A percentile compares a stretch with the other conserved stretches of the same genome.
phyloP scores from a whole-genome alignment of 2,113 vertebrate genomes.

The Petaurus breviceps region DNA sequence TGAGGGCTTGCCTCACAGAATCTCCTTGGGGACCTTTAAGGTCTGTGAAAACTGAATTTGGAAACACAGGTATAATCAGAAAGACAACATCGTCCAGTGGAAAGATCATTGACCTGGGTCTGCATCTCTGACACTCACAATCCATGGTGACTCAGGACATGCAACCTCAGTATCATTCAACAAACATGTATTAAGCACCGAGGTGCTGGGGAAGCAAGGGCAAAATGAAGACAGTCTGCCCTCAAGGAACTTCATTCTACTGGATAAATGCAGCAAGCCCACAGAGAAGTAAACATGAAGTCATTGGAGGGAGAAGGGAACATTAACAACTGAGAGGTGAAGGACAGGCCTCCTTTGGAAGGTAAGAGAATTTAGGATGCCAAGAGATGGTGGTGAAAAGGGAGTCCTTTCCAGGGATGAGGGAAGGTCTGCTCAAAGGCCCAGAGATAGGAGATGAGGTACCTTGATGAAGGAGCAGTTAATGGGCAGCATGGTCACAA shows the following conservation, averaged over 20 bases:
- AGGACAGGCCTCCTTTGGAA: background rate
- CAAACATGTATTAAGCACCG: too few relatives aligned
- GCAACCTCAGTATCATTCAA: background rate
- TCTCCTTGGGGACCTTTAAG: background rate
- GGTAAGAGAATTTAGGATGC: background rate
- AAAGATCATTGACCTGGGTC: background rate
- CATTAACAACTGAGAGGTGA: background rate
- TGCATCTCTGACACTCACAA: background rate
- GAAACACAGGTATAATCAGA: background rate
- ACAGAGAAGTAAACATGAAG: background rate
- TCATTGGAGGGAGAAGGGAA: background rate
- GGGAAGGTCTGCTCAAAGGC: too few relatives aligned
- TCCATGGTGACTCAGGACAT: background rate
- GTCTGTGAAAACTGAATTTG: background rate
- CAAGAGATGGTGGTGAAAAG: background rate
- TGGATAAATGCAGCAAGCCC: background rate
- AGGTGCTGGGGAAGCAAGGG: background rate
- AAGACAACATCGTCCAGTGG: background rate
- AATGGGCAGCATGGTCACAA: background rate
- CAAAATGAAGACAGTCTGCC: background rate
- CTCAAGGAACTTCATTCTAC: background rate
- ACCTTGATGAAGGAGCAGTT: background rate
- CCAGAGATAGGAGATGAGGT: too few relatives aligned
- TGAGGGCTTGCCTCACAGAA: background rate
- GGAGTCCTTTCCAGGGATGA: background rate